Base-by-base conservation (phyloP, 1,140 invertebrate genomes). In the Cotesia vestalis region DNA sequence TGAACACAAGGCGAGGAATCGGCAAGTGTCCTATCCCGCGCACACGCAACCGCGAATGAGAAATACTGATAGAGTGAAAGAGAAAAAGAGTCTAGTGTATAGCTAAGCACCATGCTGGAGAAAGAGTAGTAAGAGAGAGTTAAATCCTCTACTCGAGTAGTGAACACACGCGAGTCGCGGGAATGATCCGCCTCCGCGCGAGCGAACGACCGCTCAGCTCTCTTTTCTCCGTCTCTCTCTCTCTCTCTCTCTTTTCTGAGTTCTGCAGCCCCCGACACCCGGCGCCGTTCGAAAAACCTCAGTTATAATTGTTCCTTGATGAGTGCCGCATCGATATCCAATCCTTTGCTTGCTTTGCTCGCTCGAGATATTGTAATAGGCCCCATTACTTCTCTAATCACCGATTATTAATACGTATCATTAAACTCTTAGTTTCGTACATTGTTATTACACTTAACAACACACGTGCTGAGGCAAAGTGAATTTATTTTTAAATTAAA, bases 231-330 rank as follows among this genome's bases (percentile, higher is more conserved):
- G 6, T 46, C 40, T 46, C 40, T 40, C 38, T 46, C 40, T 46
- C 40, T 46, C 40, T 46, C 40, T 46, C 40, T 46, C 11, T 46
- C 40, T 46, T 9, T 40, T 9, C 40, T 46, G 6, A 46, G 11
- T 8, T 46, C 51, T 67, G 73, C 53, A 66, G 73, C 60, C 76
- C 78, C 75, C 63, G 72, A 74, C 69, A 66, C 62, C 72, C 66
- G 69, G 60, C 68, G 61, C 67, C 66, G 67, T 75, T 75, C 71
- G 84, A 85, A 85, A 86, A 87, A 85, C 81, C 84, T 86, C 86
- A 87, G 86, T 87, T 86, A 87, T 87, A 87, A 87, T 87, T 87
- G 86, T 87, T 85, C 78, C 81, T 80, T 80, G 83, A 78, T 78
- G 78, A 83, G 66, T 69, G 72, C 59, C 60, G 38, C 66, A 73